Evolutionary conservation across 2,888 invertebrate species (phyloP).

Genomic region (Pandemis cinnamomeana): DNA sequence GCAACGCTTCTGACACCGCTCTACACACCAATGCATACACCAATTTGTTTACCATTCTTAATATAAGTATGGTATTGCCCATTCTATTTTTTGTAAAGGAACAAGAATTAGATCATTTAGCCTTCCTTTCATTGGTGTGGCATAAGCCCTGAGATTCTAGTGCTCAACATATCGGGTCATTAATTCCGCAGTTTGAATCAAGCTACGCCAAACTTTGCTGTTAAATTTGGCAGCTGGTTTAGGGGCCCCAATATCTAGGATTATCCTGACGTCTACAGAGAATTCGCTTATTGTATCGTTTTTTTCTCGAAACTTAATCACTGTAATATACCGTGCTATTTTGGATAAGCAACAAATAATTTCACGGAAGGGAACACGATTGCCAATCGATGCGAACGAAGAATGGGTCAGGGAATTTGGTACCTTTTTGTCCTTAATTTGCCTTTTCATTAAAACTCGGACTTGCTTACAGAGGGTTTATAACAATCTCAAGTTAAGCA

Average conservation of each 20-base stretch:
- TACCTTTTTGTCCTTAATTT: background rate
- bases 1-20: no score
- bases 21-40: no score
- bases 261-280: conserved; percentile 57
- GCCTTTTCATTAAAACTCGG: background rate
- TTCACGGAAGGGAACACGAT: conserved; percentile 7
- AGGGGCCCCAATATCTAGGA: conserved; percentile 46
- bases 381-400: conserved; percentile 7
- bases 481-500: no score
- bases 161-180: no score
- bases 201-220: background rate
- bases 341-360: conserved; percentile 26
- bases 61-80: no score
- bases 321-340: conserved; percentile 50
- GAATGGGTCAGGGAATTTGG: background rate
- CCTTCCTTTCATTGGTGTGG: no score
- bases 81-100: no score
- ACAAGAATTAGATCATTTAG: no score
- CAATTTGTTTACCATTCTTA: no score
- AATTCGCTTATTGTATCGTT: conserved; percentile 67
- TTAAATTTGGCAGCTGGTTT: background rate
- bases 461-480: background rate
- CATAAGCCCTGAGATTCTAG: no score
- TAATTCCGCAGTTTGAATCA: background rate
- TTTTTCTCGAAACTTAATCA: conserved; percentile 64